phyloP scores from a whole-genome alignment of 2,888 invertebrate species.

The Cremastinae sp. region DNA sequence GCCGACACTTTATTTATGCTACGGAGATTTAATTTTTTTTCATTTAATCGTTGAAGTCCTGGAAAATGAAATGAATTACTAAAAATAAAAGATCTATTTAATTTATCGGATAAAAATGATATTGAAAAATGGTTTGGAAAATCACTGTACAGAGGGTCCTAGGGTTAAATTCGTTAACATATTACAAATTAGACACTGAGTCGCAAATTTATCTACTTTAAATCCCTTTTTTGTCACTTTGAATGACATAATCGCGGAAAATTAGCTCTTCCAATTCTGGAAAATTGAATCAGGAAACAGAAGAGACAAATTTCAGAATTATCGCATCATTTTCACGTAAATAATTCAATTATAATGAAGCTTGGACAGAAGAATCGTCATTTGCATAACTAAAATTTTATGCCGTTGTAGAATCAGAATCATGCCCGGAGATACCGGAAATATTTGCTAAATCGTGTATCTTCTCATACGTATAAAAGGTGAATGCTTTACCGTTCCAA shows the following conservation, averaged over 20 bases:
- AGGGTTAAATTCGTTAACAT: too few relatives aligned
- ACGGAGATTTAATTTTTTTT: too few relatives aligned
- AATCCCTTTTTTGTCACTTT: too few relatives aligned
- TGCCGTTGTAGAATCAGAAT: slow-evolving; percentile 13
- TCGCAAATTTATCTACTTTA: too few relatives aligned
- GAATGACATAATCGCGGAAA: background rate
- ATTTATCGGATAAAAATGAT: too few relatives aligned
- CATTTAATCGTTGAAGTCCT: too few relatives aligned
- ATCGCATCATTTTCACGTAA: background rate
- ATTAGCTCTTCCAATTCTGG: background rate
- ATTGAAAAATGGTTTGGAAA: too few relatives aligned
- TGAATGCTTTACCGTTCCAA: slow-evolving; percentile 26
- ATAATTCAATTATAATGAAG: slow-evolving; percentile 10
- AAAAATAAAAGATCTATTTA: too few relatives aligned
- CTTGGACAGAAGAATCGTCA: background rate
- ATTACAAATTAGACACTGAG: too few relatives aligned
- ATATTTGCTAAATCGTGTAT: slow-evolving; percentile 36
- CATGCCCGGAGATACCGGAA: slow-evolving; percentile 10
- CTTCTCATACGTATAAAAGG: slow-evolving; percentile 18
- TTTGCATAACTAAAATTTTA: slow-evolving; percentile 15
- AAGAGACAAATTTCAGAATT: background rate
- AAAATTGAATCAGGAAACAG: background rate
- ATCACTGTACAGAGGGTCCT: too few relatives aligned
- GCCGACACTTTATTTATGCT: too few relatives aligned
- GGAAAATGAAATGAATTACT: too few relatives aligned